Evolutionary conservation across 2,888 invertebrate genomes (phyloP).

Genomic region (Megamerina dolium): DNA sequence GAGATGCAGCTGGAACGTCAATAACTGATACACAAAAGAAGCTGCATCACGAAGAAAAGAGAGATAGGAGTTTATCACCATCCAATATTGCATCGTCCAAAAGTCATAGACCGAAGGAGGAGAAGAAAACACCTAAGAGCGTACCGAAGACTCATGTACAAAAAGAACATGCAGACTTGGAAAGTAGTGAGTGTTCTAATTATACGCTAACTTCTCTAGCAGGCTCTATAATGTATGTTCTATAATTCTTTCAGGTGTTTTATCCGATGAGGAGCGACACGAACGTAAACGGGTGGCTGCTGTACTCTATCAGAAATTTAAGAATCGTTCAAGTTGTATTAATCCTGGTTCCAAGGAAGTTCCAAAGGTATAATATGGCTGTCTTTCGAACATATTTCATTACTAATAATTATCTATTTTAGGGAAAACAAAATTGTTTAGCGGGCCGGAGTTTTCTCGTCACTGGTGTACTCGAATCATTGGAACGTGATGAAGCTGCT

Average conservation of each 20-base stretch:
- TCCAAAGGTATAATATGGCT: conserved; percentile 59
- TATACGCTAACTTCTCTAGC: neutral
- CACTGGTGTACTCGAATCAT: conserved; percentile 82
- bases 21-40: neutral
- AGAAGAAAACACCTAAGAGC: neutral
- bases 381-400: neutral
- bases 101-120: neutral
- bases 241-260: conserved; percentile 25
- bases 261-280: conserved; percentile 60
- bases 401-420: neutral
- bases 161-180: conserved; percentile 27
- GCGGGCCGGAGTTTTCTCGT: conserved; percentile 66
- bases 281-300: conserved; percentile 62
- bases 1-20: too few relatives aligned
- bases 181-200: conserved; percentile 31
- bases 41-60: neutral
- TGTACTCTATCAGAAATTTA: conserved; percentile 67
- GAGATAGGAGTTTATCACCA: neutral
- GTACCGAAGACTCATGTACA: conserved; percentile 3
- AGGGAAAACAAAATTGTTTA: conserved; percentile 69
- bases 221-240: neutral
- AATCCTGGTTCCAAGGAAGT: conserved; percentile 78
- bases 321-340: conserved; percentile 72
- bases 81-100: neutral
- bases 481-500: conserved; percentile 75